These are phyloP conservation scores for Eremophila alpestris DNA, from an alignment of 2,797 vertebrate genomes.

Conservation along the genomic window DNA sequence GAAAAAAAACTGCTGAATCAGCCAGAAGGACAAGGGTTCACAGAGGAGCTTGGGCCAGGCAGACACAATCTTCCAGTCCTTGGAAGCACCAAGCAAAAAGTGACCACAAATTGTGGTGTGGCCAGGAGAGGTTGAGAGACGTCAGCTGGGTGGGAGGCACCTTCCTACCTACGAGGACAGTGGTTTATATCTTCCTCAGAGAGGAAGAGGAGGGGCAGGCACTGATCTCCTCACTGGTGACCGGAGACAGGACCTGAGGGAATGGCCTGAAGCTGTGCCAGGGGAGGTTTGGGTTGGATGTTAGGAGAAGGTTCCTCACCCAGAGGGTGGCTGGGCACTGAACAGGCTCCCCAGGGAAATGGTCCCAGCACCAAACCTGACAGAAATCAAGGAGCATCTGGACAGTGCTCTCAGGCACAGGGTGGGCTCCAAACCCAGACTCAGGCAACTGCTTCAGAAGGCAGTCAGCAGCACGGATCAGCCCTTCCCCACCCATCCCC, in stretches of 20 bases:
- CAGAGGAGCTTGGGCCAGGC: neutral
- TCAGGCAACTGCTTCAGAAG: neutral
- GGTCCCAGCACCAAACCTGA: neutral
- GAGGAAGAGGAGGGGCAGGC: neutral
- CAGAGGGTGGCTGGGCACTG: neutral
- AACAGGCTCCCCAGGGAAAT: neutral
- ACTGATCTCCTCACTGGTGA: neutral
- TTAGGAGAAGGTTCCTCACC: neutral
- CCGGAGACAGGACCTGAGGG: neutral
- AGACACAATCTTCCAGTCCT: neutral
- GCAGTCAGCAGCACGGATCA: neutral
- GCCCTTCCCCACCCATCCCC: neutral
- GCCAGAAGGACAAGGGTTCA: slow-evolving; percentile 4
- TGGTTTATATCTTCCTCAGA: neutral
- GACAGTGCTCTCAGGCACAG: neutral
- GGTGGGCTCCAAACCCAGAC: neutral
- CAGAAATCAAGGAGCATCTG: neutral
- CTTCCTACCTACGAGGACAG: neutral
- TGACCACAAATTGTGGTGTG: neutral
- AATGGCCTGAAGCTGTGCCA: neutral
- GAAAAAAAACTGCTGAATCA: slow-evolving; percentile 22
- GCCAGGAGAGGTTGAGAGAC: neutral
- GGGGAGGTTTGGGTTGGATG: neutral
- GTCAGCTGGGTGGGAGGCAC: neutral
- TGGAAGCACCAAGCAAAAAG: neutral